Percentiles rank a stretch among this genome's conserved stretches.
phyloP scores from a whole-genome alignment of 2,888 invertebrate species.

The Heliconius ethilla region DNA sequence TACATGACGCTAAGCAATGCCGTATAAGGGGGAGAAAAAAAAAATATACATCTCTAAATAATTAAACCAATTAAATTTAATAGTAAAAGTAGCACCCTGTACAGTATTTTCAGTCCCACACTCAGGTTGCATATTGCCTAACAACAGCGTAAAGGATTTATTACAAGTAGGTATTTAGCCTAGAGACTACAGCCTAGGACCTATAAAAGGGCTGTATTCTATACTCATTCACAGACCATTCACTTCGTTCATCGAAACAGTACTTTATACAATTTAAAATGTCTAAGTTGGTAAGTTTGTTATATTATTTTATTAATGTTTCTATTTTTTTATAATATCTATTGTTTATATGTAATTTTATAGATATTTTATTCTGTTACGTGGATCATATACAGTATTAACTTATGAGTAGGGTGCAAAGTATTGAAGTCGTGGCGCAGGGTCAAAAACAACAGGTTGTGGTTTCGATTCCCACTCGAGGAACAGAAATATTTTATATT shows the following conservation, averaged over 20 bases:
- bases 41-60: neutral
- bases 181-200: conserved; percentile 62
- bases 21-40: too few relatives aligned
- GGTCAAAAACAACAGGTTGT: too few relatives aligned
- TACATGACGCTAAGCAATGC: too few relatives aligned
- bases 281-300: conserved; percentile 65
- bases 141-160: conserved; percentile 61
- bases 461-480: too few relatives aligned
- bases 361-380: neutral
- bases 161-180: conserved; percentile 57
- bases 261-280: conserved; percentile 54
- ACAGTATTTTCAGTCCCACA: conserved; percentile 42
- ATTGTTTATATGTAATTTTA: neutral
- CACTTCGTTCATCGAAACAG: conserved; percentile 48
- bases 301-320: conserved; percentile 23
- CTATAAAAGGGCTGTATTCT: conserved; percentile 72
- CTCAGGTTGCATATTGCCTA: conserved; percentile 68
- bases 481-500: neutral
- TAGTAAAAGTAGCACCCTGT: conserved; percentile 36
- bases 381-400: too few relatives aligned
- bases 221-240: conserved; percentile 56
- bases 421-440: too few relatives aligned
- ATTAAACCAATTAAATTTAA: neutral
- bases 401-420: too few relatives aligned
- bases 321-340: neutral